phyloP scores from a whole-genome alignment of 2,888 invertebrate species.

The Mesochorus sp. region DNA sequence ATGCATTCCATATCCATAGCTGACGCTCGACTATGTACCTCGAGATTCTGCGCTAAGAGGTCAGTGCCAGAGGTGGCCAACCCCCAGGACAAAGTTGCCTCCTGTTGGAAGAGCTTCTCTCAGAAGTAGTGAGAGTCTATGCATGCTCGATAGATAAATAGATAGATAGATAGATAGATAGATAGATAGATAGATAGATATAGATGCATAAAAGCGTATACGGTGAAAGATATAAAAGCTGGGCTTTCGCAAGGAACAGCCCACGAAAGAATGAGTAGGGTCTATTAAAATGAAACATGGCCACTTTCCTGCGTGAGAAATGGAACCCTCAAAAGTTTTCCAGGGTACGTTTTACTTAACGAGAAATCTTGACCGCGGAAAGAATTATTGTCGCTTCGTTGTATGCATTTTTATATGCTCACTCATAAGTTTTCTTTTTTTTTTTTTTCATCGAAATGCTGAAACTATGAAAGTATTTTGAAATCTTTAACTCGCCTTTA shows the following conservation, averaged over 20 bases:
- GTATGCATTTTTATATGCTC: too few species aligned
- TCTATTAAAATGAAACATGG: slow-evolving; percentile 59
- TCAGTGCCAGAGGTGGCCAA: slow-evolving; percentile 56
- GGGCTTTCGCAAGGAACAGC: slow-evolving; percentile 30
- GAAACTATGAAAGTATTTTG: too few species aligned
- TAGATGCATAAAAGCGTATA: slow-evolving; percentile 8
- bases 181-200: too few species aligned
- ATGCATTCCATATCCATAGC: slow-evolving; percentile 29
- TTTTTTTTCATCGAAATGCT: not conserved
- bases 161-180: too few species aligned
- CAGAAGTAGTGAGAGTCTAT: not conserved
- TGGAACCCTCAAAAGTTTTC: slow-evolving; percentile 35
- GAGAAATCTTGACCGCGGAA: slow-evolving; percentile 48
- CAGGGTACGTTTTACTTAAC: slow-evolving; percentile 47
- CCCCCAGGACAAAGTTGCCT: slow-evolving; percentile 43
- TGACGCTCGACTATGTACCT: slow-evolving; percentile 6
- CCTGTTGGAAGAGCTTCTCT: not conserved
- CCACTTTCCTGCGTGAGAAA: slow-evolving; percentile 29
- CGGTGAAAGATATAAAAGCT: slow-evolving; percentile 39
- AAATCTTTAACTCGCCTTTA: too few species aligned
- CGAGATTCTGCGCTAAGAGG: slow-evolving; percentile 37
- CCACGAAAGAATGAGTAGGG: slow-evolving; percentile 39
- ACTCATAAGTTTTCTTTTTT: not conserved
- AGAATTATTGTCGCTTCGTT: slow-evolving; percentile 52
- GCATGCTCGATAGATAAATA: too few species aligned